These are phyloP conservation scores for Amphipyra berbera DNA, from an alignment of 2,888 invertebrate genomes.

Conservation along the genomic window DNA sequence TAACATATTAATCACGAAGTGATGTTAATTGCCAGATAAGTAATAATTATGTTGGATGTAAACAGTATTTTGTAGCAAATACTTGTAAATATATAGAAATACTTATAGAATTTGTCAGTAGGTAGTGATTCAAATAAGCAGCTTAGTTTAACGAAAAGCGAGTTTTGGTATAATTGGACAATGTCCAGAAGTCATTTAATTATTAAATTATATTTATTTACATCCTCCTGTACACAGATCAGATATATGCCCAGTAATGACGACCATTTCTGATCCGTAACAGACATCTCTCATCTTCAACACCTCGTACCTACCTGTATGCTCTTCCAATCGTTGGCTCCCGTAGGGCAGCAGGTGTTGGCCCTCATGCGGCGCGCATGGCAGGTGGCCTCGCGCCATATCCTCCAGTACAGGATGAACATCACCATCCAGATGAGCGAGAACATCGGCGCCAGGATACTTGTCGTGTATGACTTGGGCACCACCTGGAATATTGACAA, in stretches of 20 bases:
- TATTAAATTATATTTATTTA: too few relatives aligned
- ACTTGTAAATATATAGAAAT: not conserved
- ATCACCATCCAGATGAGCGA: constrained; percentile 93
- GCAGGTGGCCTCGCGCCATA: constrained; percentile 94
- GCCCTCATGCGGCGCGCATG: constrained; percentile 92
- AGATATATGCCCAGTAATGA: too few relatives aligned
- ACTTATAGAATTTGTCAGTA: not conserved
- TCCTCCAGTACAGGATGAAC: constrained; percentile 93
- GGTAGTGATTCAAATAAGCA: not conserved
- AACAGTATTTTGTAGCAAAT: not conserved
- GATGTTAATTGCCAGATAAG: constrained; percentile 6
- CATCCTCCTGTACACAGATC: too few relatives aligned
- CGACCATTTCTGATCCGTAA: too few relatives aligned
- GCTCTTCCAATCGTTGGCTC: constrained; percentile 93
- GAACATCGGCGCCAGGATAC: constrained; percentile 92
- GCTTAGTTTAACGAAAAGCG: too few relatives aligned
- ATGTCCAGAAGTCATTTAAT: too few relatives aligned
- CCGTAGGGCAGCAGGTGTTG: constrained; percentile 89
- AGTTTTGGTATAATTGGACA: too few relatives aligned
- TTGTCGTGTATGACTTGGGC: constrained; percentile 86
- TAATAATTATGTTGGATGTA: not conserved
- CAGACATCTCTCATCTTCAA: too few relatives aligned
- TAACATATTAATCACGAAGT: constrained; percentile 8
- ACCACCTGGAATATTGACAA: constrained; percentile 79
- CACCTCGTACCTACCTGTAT: constrained; percentile 90